phyloP scores from a whole-genome alignment of 2,888 invertebrate species.

The Nemapogon koenigi region DNA sequence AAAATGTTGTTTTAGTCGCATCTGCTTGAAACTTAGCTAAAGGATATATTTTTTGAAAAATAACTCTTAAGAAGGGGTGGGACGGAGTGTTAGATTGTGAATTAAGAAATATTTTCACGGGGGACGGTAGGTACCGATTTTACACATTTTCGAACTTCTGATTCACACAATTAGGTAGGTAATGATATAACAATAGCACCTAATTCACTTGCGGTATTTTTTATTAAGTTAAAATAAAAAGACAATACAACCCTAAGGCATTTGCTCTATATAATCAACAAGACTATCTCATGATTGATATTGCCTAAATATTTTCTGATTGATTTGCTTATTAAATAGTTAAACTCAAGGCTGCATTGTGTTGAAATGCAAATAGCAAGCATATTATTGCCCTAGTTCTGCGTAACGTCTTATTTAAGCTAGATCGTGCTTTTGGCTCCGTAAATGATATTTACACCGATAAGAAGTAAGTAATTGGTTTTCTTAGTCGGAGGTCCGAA shows the following conservation, averaged over 20 bases:
- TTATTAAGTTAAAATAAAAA: too few relatives aligned
- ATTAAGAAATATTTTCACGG: too few relatives aligned
- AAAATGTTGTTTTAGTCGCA: too few relatives aligned
- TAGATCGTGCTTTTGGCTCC: background rate
- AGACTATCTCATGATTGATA: constrained; percentile 6
- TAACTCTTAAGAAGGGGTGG: too few relatives aligned
- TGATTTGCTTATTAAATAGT: constrained; percentile 4
- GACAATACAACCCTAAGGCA: constrained; percentile 1
- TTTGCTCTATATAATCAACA: background rate
- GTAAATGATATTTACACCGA: background rate
- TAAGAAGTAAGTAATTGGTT: background rate
- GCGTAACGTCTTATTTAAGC: background rate
- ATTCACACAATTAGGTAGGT: too few relatives aligned
- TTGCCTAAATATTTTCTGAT: constrained; percentile 1
- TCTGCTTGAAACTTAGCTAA: too few relatives aligned
- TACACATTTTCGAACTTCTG: too few relatives aligned
- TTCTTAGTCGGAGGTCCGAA: background rate
- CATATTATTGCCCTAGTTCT: background rate
- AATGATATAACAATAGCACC: too few relatives aligned
- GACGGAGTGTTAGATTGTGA: too few relatives aligned
- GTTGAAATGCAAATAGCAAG: constrained; percentile 3
- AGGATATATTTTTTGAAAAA: too few relatives aligned
- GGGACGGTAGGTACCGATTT: too few relatives aligned
- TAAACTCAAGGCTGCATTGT: constrained; percentile 11
- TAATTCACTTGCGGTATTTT: too few relatives aligned